These are phyloP conservation scores for Semotilus atromaculatus DNA, from an alignment of 2,797 vertebrate species.

Conservation along the genomic window DNA sequence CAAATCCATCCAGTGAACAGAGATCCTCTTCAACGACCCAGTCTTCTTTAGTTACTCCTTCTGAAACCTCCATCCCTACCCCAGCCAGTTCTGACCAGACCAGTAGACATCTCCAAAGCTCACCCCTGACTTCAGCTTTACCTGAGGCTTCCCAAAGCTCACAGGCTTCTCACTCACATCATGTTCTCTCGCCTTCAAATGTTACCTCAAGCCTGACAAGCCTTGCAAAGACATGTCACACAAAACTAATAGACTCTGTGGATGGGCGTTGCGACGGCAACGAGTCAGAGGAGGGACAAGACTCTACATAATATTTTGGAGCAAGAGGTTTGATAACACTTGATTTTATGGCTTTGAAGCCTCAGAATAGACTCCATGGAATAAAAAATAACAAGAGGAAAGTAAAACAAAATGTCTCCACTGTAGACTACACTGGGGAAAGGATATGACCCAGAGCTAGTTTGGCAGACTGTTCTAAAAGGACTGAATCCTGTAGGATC, in stretches of 20 bases:
- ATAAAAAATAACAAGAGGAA: conserved; percentile 30
- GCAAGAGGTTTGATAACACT: conserved; percentile 76
- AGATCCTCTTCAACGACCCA: conserved; percentile 74
- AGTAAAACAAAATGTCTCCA: conserved; percentile 32
- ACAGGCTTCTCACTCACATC: conserved; percentile 48
- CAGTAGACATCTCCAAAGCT: conserved; percentile 78
- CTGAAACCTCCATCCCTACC: conserved; percentile 61
- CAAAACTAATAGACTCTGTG: conserved; percentile 89
- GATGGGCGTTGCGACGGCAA: conserved; percentile 62
- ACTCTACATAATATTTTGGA: conserved; percentile 50
- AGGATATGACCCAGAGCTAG: conserved; percentile 62
- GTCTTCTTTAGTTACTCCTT: conserved; percentile 45
- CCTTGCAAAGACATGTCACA: conserved; percentile 88
- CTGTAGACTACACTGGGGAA: conserved; percentile 20
- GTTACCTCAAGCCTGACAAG: conserved; percentile 93
- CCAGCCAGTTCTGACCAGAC: conserved; percentile 60
- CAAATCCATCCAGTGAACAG: conserved; percentile 91
- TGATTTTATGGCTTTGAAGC: conserved; percentile 87
- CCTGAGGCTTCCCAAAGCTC: conserved; percentile 74
- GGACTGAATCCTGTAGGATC: conserved; percentile 94
- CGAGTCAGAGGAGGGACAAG: conserved; percentile 48
- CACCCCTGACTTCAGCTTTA: conserved; percentile 73
- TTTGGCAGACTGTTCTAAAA: conserved; percentile 82
- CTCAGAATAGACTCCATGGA: conserved; percentile 87
- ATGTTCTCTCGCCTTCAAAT: conserved; percentile 82